Percentiles rank a stretch among this genome's conserved stretches.
Conservation (phyloP, 2,797 vertebrate genomes). For the Rhynchonycteris naso region DNA sequence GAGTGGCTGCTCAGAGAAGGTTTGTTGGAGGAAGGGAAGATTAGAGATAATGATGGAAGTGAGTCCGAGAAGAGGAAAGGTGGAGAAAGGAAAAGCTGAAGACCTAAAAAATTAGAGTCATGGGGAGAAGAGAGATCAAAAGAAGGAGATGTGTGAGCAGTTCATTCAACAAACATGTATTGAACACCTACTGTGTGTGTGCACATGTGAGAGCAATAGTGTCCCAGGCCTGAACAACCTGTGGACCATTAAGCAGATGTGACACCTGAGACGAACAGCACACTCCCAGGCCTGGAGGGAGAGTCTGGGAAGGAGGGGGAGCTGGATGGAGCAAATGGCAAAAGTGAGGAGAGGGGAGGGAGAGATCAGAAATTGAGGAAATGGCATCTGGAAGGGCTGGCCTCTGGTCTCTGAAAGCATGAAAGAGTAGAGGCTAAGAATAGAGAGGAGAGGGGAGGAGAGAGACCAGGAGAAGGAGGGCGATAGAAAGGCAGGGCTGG, state of each 20-base stretch:
- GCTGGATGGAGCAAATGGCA: not conserved
- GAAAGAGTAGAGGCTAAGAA: slow-evolving; percentile 71
- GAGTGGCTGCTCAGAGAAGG: not conserved
- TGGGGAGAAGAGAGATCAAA: not conserved
- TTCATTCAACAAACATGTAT: not conserved
- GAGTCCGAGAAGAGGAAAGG: not conserved
- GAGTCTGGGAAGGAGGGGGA: too few relatives aligned
- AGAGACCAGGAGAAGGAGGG: not conserved
- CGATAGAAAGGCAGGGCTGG: not conserved
- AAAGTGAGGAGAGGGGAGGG: not conserved
- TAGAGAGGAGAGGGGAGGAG: slow-evolving; percentile 63
- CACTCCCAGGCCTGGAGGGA: not conserved
- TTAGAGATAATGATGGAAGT: not conserved
- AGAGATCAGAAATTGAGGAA: not conserved
- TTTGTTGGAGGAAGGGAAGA: not conserved
- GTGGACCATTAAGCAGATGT: not conserved
- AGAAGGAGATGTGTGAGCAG: not conserved
- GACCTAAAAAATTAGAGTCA: not conserved
- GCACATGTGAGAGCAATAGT: not conserved
- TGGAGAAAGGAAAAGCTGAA: not conserved
- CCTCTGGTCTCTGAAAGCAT: slow-evolving; percentile 60
- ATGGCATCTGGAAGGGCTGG: slow-evolving; percentile 7
- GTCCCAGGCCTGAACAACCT: not conserved
- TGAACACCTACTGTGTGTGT: not conserved
- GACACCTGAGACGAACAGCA: not conserved